Conservation (phyloP, 2,888 invertebrate genomes). For the Deroplatys truncata region DNA sequence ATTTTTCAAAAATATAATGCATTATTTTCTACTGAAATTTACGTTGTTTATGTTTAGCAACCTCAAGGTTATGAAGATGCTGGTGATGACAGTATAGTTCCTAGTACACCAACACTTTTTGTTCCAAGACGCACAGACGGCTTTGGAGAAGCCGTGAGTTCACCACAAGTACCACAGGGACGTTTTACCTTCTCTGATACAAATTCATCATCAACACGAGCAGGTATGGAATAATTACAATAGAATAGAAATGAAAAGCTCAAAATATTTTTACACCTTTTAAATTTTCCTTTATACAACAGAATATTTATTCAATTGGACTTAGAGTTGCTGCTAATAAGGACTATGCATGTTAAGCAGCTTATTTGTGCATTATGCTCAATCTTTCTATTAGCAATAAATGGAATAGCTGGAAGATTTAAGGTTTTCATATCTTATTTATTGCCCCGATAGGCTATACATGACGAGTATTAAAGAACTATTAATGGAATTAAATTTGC, state of each 20-base stretch:
- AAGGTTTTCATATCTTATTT: too few relatives aligned
- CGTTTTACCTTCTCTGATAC: slow-evolving; percentile 62
- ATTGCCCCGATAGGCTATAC: too few relatives aligned
- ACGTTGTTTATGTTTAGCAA: slow-evolving; percentile 33
- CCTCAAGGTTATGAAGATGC: slow-evolving; percentile 60
- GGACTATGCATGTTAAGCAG: too few relatives aligned
- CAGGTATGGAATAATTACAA: not conserved
- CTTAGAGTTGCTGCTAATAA: too few relatives aligned
- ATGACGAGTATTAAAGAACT: too few relatives aligned
- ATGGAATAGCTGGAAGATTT: too few relatives aligned
- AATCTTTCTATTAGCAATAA: too few relatives aligned
- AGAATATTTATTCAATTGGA: too few relatives aligned
- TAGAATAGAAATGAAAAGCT: not conserved
- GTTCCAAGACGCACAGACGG: slow-evolving; percentile 79
- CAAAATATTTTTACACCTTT: not conserved
- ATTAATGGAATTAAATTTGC: too few relatives aligned
- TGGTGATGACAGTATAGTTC: slow-evolving; percentile 77
- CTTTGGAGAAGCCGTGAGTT: slow-evolving; percentile 88
- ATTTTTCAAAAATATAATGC: too few relatives aligned
- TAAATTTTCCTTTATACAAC: too few relatives aligned
- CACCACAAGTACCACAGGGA: slow-evolving; percentile 68
- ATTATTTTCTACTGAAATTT: not conserved
- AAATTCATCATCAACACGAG: slow-evolving; percentile 17
- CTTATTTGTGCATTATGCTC: too few relatives aligned
- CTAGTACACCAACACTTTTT: slow-evolving; percentile 83